Evolutionary conservation across 2,888 invertebrate species (phyloP), one percentile per base, ranked within the genome.

Genomic region (Nomada fucata): DNA sequence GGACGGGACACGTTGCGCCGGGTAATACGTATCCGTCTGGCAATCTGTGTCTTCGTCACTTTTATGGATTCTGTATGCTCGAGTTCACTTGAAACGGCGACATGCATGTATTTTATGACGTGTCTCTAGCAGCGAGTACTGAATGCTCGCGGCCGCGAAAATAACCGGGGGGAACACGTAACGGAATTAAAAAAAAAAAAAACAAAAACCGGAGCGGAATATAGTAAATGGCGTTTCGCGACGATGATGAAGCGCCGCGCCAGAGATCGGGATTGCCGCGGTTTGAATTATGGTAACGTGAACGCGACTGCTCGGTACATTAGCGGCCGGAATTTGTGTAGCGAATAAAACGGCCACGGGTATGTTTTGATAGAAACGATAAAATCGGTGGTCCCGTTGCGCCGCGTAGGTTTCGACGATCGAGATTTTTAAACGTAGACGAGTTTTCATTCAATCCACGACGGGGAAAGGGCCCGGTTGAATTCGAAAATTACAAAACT

Each of bases 21-120:
- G 61, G 76, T 76, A 59, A 76, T 71, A 71, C 71, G 76, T 71
- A 76, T 73, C 64, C 68, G 76, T 79, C 79, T 64, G 64, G 68
- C 73, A 79, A 79, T 79, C 69, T 65, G 81, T 74, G 79, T 82
- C 81, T 82, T 79, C 81, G 81, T 82, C 81, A 82, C 69, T 82
- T 82, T 82, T 82, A 82, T 82, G 81, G 79, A 79, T 82, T 79
- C 80, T 65, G 72, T 55, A 59, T 50, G 68, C 69, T 74, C 65
- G 80, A 82, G 81, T 70, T 79, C 81, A 79, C 81, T 79, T 60
- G 81, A 74, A 79, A 79, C 69, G 70, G 69, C 81, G 73, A 79
- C 81, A 82, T 74, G 79, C 70, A 57, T 74, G 79, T 82, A 82
- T 82, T 82, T 82, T 79, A 82, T 79, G 81, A 79, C 79, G 81